Conservation (phyloP, 64 coral and sea anemone species). For the Actinia equina region DNA sequence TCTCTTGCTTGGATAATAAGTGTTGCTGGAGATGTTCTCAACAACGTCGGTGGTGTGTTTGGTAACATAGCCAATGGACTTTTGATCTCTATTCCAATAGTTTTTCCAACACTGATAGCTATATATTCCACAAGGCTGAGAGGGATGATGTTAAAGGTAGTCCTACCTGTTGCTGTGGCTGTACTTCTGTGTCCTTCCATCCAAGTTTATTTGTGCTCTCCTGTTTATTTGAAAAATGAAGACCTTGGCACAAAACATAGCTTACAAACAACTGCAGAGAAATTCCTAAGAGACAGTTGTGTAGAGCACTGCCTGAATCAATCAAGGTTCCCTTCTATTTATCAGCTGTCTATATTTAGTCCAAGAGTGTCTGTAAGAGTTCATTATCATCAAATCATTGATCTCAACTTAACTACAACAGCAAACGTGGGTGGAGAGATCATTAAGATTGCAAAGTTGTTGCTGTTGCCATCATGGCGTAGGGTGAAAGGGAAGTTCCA, state of each 20-base stretch:
- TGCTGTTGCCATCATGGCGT: slow-evolving; percentile 74
- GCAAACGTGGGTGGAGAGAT: slow-evolving; percentile 56
- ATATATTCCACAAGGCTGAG: slow-evolving; percentile 48
- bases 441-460: slow-evolving; percentile 62
- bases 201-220: slow-evolving; percentile 94
- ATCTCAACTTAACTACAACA: slow-evolving; percentile 76
- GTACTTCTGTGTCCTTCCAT: slow-evolving; percentile 78
- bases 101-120: slow-evolving; percentile 40
- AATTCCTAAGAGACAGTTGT: slow-evolving; percentile 81
- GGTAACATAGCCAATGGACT: slow-evolving; percentile 36
- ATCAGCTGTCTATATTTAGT: slow-evolving; percentile 73
- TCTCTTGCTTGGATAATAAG: slow-evolving; percentile 64
- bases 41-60: slow-evolving; percentile 66
- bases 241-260: slow-evolving; percentile 90
- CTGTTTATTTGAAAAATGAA: slow-evolving; percentile 82
- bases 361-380: slow-evolving; percentile 83
- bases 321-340: slow-evolving; percentile 71
- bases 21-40: slow-evolving; percentile 58
- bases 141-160: slow-evolving; percentile 41
- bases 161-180: slow-evolving; percentile 46
- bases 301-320: slow-evolving; percentile 75
- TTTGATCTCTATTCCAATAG: slow-evolving; percentile 19
- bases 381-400: slow-evolving; percentile 60
- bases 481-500: slow-evolving; percentile 87
- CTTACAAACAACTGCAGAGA: slow-evolving; percentile 64